These are phyloP conservation scores for Montifringilla adamsi DNA, from an alignment of 2,113 vertebrate genomes.

Conservation along the genomic window DNA sequence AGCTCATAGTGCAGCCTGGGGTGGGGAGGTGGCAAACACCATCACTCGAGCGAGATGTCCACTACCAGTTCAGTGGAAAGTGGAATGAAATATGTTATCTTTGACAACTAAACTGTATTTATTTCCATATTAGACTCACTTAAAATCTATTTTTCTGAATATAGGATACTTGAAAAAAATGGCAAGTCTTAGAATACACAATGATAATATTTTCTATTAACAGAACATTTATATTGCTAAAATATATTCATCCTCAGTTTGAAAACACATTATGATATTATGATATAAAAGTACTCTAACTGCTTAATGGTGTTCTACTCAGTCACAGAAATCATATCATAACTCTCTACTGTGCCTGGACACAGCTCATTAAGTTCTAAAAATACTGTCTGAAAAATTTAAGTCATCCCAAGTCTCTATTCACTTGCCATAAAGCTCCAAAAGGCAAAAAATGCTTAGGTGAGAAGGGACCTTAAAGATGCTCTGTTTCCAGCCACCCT, in stretches of 20 bases:
- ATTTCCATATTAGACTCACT: not conserved
- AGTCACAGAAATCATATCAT: not conserved
- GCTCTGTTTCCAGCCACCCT: not conserved
- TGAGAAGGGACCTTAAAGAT: not conserved
- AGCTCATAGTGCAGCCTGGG: not conserved
- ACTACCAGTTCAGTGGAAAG: not conserved
- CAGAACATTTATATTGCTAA: not conserved
- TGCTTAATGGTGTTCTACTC: constrained; percentile 24
- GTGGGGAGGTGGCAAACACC: not conserved
- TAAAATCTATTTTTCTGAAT: not conserved
- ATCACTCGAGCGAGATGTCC: fast-evolving
- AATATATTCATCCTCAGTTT: not conserved
- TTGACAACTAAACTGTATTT: not conserved
- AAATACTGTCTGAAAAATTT: not conserved
- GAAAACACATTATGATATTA: constrained; percentile 12
- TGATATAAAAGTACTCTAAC: not conserved
- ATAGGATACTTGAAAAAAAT: not conserved
- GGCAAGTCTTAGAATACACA: not conserved
- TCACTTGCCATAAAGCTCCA: not conserved
- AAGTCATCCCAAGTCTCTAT: not conserved
- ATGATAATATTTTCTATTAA: not conserved
- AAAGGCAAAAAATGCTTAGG: not conserved
- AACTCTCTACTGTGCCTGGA: constrained; percentile 15
- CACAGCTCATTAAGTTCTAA: constrained; percentile 19
- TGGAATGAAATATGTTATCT: not conserved